Base-by-base conservation (phyloP, 2,797 vertebrate genomes). In the Danionella dracula region DNA sequence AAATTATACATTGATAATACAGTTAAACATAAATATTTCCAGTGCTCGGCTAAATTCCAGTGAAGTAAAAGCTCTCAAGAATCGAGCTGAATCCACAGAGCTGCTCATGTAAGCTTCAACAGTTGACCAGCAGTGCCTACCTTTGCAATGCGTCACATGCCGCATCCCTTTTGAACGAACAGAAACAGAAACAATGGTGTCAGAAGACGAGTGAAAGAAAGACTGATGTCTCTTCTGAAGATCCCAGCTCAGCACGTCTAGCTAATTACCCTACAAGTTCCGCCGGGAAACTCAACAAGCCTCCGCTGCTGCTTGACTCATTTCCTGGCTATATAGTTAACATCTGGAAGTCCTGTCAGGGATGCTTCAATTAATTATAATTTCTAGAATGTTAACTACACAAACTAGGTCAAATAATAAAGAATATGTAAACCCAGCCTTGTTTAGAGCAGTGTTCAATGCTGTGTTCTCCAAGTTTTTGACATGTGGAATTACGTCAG, bases 71-170 rank as follows among this genome's bases (percentile, higher is more conserved):
- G 23, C 3, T 6, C 23, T 27, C 23, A 3, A 27, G 23, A 27
- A n/a, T n/a, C n/a, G n/a, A n/a, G n/a, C n/a, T n/a, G n/a, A n/a
- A 45, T 66, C 35, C 60, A 73, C 41, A 66, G 55, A 61, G 68
- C 55, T 44, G 27, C 46, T 62, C 61, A 60, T 35, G 27, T 37
- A 49, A 54, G 34, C 53, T 16, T 42, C 63, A 66, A 6, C 3
- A 27, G 56, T 55, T 78, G 74, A 74, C 77, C 77, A 76, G 64
- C 74, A 79, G 84, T 57, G 85, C 96, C 93, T 96, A 99, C 97
- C 97, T 99, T 97, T 95, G 91, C 96, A 97, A 91, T 97, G 94
- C 16, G 92, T 98, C 94, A 98, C 96, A 74, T 93, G 94, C 77
- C 96, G 93, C 86, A 92, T 98, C 89, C 96, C 96, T 98, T 76